Percentiles rank a stretch among this genome's conserved stretches.
These are phyloP conservation scores for Anarsia innoxiella DNA, from an alignment of 2,888 invertebrate genomes.

Conservation along the genomic window DNA sequence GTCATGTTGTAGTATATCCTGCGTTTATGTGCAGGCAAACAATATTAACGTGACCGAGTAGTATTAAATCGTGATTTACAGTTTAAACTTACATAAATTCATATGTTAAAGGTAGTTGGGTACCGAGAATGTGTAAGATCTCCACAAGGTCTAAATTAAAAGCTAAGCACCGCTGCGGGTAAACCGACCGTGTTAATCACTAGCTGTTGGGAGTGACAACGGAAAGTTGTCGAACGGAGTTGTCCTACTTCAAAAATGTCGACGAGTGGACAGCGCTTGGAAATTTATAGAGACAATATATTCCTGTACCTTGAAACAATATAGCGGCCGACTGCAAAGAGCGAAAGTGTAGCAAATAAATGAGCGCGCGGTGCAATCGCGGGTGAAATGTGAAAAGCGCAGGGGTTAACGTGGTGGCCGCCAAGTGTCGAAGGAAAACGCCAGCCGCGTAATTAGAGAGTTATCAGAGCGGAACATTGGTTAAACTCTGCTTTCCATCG, in stretches of 20 bases:
- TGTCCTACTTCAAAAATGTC: slow-evolving; percentile 31
- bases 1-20: too few species aligned
- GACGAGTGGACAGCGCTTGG: slow-evolving; percentile 14
- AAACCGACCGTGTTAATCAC: too few species aligned
- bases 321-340: slow-evolving; percentile 33
- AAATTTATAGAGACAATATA: slow-evolving; percentile 33
- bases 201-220: too few species aligned
- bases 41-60: too few species aligned
- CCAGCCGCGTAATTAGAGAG: slow-evolving; percentile 65
- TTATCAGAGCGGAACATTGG: slow-evolving; percentile 74
- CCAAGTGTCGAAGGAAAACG: slow-evolving; percentile 68
- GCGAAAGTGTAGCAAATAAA: slow-evolving; percentile 66
- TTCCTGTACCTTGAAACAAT: slow-evolving; percentile 31
- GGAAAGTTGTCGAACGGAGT: slow-evolving; percentile 26
- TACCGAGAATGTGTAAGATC: too few species aligned
- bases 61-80: too few species aligned
- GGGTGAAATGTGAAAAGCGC: slow-evolving; percentile 63
- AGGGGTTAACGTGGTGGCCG: slow-evolving; percentile 59
- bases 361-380: slow-evolving; percentile 44
- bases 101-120: too few species aligned
- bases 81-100: too few species aligned
- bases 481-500: slow-evolving; percentile 74
- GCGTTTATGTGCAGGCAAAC: too few species aligned
- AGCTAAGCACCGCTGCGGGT: too few species aligned
- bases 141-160: too few species aligned